phyloP scores from a whole-genome alignment of 2,113 vertebrate genomes.

The Catharus bicknelli region DNA sequence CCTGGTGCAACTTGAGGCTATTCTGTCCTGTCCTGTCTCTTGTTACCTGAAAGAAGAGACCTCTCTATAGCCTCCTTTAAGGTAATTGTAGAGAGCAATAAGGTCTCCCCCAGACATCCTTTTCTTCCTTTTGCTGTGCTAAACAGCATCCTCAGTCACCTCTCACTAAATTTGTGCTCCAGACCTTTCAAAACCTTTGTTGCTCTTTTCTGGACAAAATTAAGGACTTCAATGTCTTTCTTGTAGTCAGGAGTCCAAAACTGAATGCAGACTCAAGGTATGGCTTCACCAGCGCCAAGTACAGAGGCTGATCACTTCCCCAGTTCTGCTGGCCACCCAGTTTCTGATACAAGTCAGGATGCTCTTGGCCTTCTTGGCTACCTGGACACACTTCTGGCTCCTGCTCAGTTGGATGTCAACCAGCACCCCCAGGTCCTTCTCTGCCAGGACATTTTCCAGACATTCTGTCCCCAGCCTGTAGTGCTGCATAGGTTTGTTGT shows the following conservation, averaged over 20 bases:
- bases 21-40: neutral
- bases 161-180: neutral
- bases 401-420: neutral
- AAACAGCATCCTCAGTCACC: neutral
- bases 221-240: neutral
- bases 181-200: neutral
- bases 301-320: neutral
- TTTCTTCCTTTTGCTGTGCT: neutral
- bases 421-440: neutral
- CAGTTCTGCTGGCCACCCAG: neutral
- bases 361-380: neutral
- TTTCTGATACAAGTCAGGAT: neutral
- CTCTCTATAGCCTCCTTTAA: neutral
- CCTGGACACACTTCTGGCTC: neutral
- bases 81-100: rapidly evolving
- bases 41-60: neutral
- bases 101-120: rapidly evolving
- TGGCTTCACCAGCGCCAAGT: neutral
- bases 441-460: neutral
- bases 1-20: neutral
- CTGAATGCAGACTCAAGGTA: rapidly evolving
- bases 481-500: neutral
- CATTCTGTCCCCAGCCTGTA: neutral
- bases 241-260: neutral
- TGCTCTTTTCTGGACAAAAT: neutral